These are phyloP conservation scores for Saturnia japonica DNA, from an alignment of 2,888 invertebrate genomes.

Conservation along the genomic window DNA sequence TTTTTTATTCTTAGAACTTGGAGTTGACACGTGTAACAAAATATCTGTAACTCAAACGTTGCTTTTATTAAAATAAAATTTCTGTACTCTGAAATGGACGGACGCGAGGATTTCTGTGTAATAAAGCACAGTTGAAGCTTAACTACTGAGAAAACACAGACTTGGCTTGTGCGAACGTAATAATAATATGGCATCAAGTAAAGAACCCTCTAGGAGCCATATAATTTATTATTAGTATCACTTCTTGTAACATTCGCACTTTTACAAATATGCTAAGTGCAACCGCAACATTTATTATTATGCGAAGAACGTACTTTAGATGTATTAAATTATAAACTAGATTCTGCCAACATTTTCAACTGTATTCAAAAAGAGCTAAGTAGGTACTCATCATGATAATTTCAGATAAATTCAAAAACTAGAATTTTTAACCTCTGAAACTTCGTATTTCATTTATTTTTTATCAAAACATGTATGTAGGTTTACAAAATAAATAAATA, in stretches of 20 bases:
- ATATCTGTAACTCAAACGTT: neutral
- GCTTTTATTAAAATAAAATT: neutral
- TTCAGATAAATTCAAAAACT: too few relatives aligned
- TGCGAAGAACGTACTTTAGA: neutral
- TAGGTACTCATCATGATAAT: too few relatives aligned
- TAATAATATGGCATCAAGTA: neutral
- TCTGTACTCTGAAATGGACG: neutral
- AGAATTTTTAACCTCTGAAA: too few relatives aligned
- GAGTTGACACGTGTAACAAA: neutral
- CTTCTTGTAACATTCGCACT: neutral
- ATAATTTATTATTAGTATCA: neutral
- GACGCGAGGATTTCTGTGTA: constrained; percentile 3
- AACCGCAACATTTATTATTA: neutral
- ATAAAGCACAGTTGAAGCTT: constrained; percentile 13
- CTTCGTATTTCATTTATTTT: too few relatives aligned
- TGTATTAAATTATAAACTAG: neutral
- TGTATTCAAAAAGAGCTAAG: too few relatives aligned
- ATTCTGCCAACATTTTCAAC: neutral
- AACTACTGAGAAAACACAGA: constrained; percentile 4
- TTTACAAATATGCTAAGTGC: neutral
- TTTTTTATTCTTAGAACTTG: neutral
- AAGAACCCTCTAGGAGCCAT: neutral
- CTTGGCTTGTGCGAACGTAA: neutral
- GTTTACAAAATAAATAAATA: too few relatives aligned
- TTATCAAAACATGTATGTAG: too few relatives aligned